Conservation (phyloP, 2,797 vertebrate genomes). For the Podarcis lilfordi region DNA sequence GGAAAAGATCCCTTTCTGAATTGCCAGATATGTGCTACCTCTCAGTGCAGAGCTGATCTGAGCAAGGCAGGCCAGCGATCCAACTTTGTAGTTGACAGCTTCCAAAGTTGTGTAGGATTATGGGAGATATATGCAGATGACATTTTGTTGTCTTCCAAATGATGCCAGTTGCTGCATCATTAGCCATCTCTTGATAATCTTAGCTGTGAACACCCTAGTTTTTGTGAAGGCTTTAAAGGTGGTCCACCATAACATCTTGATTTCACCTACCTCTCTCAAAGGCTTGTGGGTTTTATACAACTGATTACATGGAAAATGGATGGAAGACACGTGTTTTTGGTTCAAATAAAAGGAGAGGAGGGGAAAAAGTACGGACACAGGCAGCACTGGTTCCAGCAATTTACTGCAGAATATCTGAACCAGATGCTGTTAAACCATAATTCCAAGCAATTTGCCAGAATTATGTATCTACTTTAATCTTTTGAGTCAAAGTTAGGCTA, state of each 20-base stretch:
- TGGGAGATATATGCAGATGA: background rate
- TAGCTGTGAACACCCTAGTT: background rate
- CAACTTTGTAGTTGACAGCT: background rate
- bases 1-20: background rate
- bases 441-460: constrained; percentile 83
- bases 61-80: background rate
- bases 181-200: background rate
- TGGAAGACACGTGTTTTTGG: constrained; percentile 78
- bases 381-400: constrained; percentile 73
- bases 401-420: constrained; percentile 81
- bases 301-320: constrained; percentile 77
- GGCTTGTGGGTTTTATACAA: constrained; percentile 62
- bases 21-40: background rate
- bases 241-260: background rate
- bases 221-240: background rate
- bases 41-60: background rate
- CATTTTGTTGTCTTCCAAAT: background rate
- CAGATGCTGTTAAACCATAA: constrained; percentile 83
- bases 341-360: constrained; percentile 64
- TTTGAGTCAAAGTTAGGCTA: constrained; percentile 78
- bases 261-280: background rate
- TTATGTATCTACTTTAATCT: constrained; percentile 83
- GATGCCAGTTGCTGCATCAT: background rate
- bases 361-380: constrained; percentile 69
- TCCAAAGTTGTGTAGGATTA: background rate